Conservation (phyloP, 1,140 invertebrate genomes). For the Diploscapter pachys region DNA sequence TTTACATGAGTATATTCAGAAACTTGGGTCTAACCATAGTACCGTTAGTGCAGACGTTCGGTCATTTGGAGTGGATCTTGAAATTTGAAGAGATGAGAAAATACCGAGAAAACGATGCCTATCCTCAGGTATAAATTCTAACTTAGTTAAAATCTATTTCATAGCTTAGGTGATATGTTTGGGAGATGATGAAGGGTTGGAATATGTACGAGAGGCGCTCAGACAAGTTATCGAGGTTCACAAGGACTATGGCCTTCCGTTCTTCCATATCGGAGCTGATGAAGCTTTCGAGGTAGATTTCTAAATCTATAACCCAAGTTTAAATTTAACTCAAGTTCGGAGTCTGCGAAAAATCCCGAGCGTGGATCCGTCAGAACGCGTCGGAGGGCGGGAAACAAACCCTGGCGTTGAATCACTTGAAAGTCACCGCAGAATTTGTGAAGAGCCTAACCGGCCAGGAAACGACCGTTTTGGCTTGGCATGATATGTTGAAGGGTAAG, state of each 20-base stretch:
- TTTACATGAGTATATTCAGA: not conserved
- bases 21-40: slow-evolving; percentile 72
- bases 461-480: slow-evolving; percentile 28
- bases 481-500: slow-evolving; percentile 35
- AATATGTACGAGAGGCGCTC: slow-evolving; percentile 63
- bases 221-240: slow-evolving; percentile 65
- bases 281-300: slow-evolving; percentile 52
- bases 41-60: slow-evolving; percentile 89
- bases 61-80: slow-evolving; percentile 73
- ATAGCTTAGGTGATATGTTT: slow-evolving; percentile 59
- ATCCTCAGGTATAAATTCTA: slow-evolving; percentile 56
- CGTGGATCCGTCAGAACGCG: slow-evolving; percentile 23
- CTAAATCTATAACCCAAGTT: no score
- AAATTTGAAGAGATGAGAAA: slow-evolving; percentile 50
- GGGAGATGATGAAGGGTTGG: slow-evolving; percentile 61
- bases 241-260: slow-evolving; percentile 46
- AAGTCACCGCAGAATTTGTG: slow-evolving; percentile 24
- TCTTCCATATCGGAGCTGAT: slow-evolving; percentile 62
- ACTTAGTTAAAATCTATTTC: slow-evolving; percentile 9
- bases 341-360: slow-evolving; percentile 28
- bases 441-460: slow-evolving; percentile 8
- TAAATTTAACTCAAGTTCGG: slow-evolving; percentile 27
- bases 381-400: slow-evolving; percentile 16
- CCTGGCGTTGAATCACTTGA: slow-evolving; percentile 29
- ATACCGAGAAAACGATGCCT: slow-evolving; percentile 61